Percentiles rank a stretch among this genome's conserved stretches.
These are phyloP conservation scores for Python bivittatus DNA, from an alignment of 2,113 vertebrate species.

Conservation along the genomic window DNA sequence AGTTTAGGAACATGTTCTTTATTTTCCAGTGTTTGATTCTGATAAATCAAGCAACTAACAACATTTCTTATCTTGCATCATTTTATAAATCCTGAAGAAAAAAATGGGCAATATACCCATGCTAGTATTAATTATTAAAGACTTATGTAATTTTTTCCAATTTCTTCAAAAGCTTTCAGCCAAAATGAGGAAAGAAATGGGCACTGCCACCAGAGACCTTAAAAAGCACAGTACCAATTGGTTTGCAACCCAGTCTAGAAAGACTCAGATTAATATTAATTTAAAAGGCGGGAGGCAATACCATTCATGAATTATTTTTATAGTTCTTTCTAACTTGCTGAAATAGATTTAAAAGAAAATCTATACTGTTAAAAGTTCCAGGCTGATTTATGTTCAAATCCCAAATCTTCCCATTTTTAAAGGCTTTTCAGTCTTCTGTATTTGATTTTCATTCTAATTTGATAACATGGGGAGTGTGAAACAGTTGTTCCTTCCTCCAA, in stretches of 20 bases:
- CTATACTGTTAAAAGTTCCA: background rate
- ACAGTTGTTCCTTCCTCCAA: background rate
- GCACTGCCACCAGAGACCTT: background rate
- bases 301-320: background rate
- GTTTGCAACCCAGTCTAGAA: background rate
- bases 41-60: background rate
- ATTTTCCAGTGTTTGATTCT: background rate
- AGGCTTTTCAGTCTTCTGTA: background rate
- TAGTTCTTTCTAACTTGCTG: background rate
- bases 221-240: background rate
- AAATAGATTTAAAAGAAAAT: background rate
- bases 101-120: background rate
- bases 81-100: background rate
- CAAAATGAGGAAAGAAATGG: background rate
- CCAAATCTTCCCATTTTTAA: background rate
- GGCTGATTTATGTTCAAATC: background rate
- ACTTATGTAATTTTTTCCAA: background rate
- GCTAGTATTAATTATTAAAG: background rate
- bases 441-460: background rate
- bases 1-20: background rate
- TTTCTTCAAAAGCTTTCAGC: background rate
- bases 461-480: background rate
- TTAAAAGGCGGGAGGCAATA: background rate
- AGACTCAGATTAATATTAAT: background rate
- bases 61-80: background rate